Evolutionary conservation across 2,888 invertebrate species (phyloP).

Genomic region (Coelinius sp.): DNA sequence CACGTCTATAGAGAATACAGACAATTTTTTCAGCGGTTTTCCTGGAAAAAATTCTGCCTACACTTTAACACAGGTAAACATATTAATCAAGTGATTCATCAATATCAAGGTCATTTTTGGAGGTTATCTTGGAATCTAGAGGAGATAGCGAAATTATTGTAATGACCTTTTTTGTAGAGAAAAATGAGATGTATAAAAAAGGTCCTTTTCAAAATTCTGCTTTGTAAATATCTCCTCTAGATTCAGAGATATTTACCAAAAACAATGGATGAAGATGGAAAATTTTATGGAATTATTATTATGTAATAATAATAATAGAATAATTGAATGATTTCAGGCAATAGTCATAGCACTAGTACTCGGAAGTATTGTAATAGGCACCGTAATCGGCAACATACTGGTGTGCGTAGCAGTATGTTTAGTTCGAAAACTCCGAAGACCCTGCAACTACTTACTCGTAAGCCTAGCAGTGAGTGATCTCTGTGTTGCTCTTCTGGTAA

Average conservation of each 20-base stretch:
- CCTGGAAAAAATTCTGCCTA: constrained; percentile 70
- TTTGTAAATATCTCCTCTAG: too few relatives aligned
- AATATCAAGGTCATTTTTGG: too few relatives aligned
- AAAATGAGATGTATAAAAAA: too few relatives aligned
- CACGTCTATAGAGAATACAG: constrained; percentile 59
- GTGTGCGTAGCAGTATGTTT: constrained; percentile 97
- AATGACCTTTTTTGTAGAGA: too few relatives aligned
- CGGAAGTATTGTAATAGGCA: constrained; percentile 83
- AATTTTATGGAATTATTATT: neutral
- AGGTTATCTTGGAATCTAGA: too few relatives aligned
- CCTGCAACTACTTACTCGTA: constrained; percentile 92
- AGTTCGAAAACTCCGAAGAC: constrained; percentile 90
- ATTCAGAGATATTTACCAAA: too few relatives aligned
- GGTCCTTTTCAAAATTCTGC: neutral
- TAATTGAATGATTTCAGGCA: constrained; percentile 65
- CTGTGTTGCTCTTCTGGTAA: constrained; percentile 94
- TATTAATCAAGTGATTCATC: neutral
- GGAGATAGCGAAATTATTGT: too few relatives aligned
- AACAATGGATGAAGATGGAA: too few relatives aligned
- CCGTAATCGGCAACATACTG: constrained; percentile 90
- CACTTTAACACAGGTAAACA: constrained; percentile 65
- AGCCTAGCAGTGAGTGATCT: constrained; percentile 97
- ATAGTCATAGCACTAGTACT: constrained; percentile 82
- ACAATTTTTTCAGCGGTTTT: constrained; percentile 62
- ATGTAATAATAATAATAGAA: constrained; percentile 8